Conservation (phyloP, 1,140 invertebrate genomes). For the Platyscapa corneri region DNA sequence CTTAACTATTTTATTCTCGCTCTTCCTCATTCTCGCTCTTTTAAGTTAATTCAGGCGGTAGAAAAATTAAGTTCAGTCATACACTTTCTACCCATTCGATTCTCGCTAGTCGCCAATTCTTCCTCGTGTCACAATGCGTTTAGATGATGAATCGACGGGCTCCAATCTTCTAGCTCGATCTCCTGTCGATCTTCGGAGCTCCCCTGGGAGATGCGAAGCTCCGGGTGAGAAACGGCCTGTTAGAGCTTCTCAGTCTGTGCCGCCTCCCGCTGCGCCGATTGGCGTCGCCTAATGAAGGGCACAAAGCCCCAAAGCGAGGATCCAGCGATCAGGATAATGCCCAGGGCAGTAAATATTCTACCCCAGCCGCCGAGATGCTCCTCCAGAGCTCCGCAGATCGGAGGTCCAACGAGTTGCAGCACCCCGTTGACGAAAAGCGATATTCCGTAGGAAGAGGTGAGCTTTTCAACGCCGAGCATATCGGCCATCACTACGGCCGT, state of each 20-base stretch:
- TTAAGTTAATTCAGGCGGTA: neutral
- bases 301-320: conserved; percentile 83
- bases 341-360: conserved; percentile 82
- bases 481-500: conserved; percentile 91
- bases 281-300: conserved; percentile 79
- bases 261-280: conserved; percentile 36
- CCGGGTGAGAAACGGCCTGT: neutral
- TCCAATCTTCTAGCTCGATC: neutral
- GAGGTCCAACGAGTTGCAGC: conserved; percentile 85
- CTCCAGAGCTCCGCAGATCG: conserved; percentile 82
- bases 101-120: neutral
- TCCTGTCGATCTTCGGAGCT: neutral
- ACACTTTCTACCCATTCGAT: neutral
- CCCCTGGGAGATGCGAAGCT: neutral
- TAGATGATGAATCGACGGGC: conserved; percentile 22
- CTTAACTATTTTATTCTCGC: neutral
- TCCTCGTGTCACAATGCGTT: neutral
- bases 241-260: conserved; percentile 29
- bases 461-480: conserved; percentile 86
- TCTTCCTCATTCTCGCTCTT: neutral
- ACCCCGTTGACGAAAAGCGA: conserved; percentile 89
- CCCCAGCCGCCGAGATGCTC: conserved; percentile 80
- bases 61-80: neutral
- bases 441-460: conserved; percentile 89
- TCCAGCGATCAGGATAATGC: conserved; percentile 83